A percentile compares a stretch with the other conserved stretches of the same genome.
These are phyloP conservation scores for Caenorhabditis japonica DNA, from an alignment of 2,888 invertebrate species.

Conservation along the genomic window DNA sequence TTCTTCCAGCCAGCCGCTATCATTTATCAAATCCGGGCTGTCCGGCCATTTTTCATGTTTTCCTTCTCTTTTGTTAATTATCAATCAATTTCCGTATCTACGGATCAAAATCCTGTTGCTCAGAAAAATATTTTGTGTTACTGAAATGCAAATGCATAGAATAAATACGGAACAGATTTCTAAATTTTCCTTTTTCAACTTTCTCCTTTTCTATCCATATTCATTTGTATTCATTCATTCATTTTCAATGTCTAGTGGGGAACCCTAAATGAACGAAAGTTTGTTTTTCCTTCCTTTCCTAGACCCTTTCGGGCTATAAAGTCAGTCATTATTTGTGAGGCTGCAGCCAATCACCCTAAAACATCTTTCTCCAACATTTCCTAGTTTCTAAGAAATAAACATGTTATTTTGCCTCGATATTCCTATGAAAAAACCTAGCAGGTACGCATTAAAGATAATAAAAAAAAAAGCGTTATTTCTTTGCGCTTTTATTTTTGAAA, in stretches of 20 bases:
- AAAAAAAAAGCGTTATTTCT: no score
- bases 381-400: neutral
- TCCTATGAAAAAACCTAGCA: slow-evolving; percentile 16
- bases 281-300: slow-evolving; percentile 4
- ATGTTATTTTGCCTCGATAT: slow-evolving; percentile 40
- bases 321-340: slow-evolving; percentile 27
- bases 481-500: no score
- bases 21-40: slow-evolving; percentile 36
- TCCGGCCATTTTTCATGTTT: slow-evolving; percentile 1
- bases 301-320: no score
- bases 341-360: slow-evolving; percentile 26
- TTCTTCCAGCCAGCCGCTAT: slow-evolving; percentile 28
- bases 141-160: no score
- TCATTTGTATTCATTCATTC: slow-evolving; percentile 19
- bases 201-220: slow-evolving; percentile 2
- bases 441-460: slow-evolving; percentile 1
- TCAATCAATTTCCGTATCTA: no score
- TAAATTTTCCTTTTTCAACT: slow-evolving; percentile 10
- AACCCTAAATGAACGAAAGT: slow-evolving; percentile 18
- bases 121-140: no score
- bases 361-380: slow-evolving; percentile 22
- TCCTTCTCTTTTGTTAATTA: neutral
- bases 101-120: no score
- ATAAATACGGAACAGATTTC: no score
- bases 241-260: slow-evolving; percentile 30